Evolutionary conservation across 1,140 invertebrate species (phyloP).

Genomic region (Drosophila aff.): DNA sequence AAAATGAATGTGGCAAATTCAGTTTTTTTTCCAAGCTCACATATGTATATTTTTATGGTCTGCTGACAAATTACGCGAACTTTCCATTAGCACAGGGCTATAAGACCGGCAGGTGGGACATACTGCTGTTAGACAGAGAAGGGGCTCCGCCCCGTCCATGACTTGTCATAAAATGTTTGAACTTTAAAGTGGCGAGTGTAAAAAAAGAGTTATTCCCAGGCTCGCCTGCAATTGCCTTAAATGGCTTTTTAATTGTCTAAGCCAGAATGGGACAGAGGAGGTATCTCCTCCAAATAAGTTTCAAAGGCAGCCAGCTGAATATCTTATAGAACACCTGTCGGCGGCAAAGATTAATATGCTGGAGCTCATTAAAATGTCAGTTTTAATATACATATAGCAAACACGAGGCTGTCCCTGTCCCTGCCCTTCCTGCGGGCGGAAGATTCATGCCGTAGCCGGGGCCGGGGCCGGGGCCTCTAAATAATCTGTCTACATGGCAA

Average conservation of each 20-base stretch:
- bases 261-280: constrained; percentile 4
- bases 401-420: constrained; percentile 7
- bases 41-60: constrained; percentile 70
- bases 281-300: constrained; percentile 1
- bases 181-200: constrained; percentile 34
- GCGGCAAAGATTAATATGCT: constrained; percentile 74
- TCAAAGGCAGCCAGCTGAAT: constrained; percentile 18
- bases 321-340: constrained; percentile 41
- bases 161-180: constrained; percentile 43
- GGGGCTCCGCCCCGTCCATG: constrained; percentile 23
- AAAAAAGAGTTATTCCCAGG: constrained; percentile 23
- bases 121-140: constrained; percentile 17
- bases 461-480: constrained; percentile 49
- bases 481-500: constrained; percentile 71
- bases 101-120: neutral
- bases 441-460: constrained; percentile 24
- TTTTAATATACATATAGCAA: constrained; percentile 68
- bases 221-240: constrained; percentile 33
- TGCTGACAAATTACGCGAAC: constrained; percentile 78
- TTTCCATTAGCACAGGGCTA: constrained; percentile 68
- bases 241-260: constrained; percentile 57
- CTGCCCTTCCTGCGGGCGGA: constrained; percentile 6
- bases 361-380: constrained; percentile 81
- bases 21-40: constrained; percentile 27
- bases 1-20: constrained; percentile 42